Percentiles rank a stretch among this genome's conserved stretches.
These are phyloP conservation scores for Axea sp. DNA, from an alignment of 2,888 invertebrate species.

Conservation along the genomic window DNA sequence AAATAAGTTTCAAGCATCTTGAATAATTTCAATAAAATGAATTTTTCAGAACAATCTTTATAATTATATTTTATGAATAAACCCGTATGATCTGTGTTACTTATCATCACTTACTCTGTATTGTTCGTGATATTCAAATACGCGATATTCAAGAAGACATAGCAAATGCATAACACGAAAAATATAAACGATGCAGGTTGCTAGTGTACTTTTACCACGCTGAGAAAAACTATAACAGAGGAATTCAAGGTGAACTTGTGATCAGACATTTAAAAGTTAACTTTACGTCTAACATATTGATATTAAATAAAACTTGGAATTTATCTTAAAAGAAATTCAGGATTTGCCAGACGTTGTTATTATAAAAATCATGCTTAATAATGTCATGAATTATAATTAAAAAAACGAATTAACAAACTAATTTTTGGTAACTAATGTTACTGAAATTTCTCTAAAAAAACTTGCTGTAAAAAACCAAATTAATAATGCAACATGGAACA, in stretches of 20 bases:
- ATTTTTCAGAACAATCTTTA: too few species aligned
- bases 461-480: too few species aligned
- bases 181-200: constrained; percentile 10
- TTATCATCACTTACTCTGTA: constrained; percentile 5
- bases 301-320: constrained; percentile 3
- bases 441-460: too few species aligned
- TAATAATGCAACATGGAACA: too few species aligned
- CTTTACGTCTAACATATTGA: background rate
- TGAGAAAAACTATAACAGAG: constrained; percentile 33
- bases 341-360: too few species aligned
- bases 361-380: background rate
- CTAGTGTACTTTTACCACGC: constrained; percentile 4
- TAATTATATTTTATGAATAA: too few species aligned
- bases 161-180: constrained; percentile 10
- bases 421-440: too few species aligned
- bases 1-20: too few species aligned
- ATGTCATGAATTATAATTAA: too few species aligned
- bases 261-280: constrained; percentile 18
- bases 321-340: background rate
- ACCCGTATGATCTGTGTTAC: too few species aligned
- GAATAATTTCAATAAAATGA: too few species aligned
- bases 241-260: constrained; percentile 44
- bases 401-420: too few species aligned
- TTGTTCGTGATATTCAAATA: constrained; percentile 5
- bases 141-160: constrained; percentile 3